Evolutionary conservation across 92 coral and sea anemone species (phyloP), one percentile per base, ranked within the genome.

Genomic region (Zoanthus gigantus): DNA sequence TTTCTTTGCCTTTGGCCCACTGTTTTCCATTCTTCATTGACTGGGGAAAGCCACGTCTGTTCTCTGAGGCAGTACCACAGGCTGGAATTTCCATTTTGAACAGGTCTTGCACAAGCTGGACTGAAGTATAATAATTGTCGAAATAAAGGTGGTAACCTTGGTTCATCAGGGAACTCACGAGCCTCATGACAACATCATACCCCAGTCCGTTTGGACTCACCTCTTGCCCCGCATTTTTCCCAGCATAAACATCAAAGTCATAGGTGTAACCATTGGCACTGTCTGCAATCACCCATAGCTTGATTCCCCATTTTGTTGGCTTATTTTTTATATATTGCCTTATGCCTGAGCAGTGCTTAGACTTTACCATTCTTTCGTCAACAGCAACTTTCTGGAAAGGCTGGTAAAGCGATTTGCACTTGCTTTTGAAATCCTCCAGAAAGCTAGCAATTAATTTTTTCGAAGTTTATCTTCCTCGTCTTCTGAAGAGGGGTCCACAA

Each of bases 71-170:
- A 15, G 93, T 92, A 5, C 94, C 90, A 9, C 91, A 76, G 34
- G 89, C 90, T 0, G 86, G 91, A 17, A 83, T 86, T 53, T 91
- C 91, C 4, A 60, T 60, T 13, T 46, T 23, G 80, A 88, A 77
- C 37, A 88, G 73, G 54, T 90, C 92, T 66, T 78, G 83, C 11
- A 92, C 84, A 63, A 90, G 93, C 57, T 72, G 72, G 14, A 90
- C 71, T 14, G 94, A 92, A 5, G 92, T 85, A 69, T 85, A 94
- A 77, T 68, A 88, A 67, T 92, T 88, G 61, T 94, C 94, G 45
- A 90, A 67, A 89, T 46, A 94, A 18, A 94, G 57, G 77, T 94
- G 93, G 72, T 94, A 94, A 29, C 97, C 97, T 47, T 92, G 93
- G 63, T 86, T 76, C 16, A 87, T 54, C 48, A 71, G 44, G 67